phyloP scores from a whole-genome alignment of 2,797 vertebrate species.

The Brotula barbata region DNA sequence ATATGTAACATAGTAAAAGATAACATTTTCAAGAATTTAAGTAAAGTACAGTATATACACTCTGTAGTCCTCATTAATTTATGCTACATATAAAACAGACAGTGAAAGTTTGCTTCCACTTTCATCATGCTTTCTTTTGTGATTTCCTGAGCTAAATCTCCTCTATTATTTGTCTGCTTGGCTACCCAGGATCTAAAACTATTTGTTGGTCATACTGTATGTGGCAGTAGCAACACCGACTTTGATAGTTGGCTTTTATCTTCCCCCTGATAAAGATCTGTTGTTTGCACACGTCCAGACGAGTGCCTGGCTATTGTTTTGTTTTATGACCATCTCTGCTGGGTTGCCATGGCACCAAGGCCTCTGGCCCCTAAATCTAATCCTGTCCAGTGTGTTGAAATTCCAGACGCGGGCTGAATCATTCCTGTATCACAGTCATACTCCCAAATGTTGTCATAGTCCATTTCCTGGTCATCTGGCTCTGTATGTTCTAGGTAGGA shows the following conservation, averaged over 20 bases:
- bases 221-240: slow-evolving; percentile 41
- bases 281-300: slow-evolving; percentile 80
- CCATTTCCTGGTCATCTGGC: slow-evolving; percentile 84
- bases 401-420: slow-evolving; percentile 78
- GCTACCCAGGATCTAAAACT: slow-evolving; percentile 30
- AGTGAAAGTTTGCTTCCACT: slow-evolving; percentile 18
- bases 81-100: slow-evolving; percentile 64
- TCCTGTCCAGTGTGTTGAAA: slow-evolving; percentile 79
- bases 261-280: slow-evolving; percentile 77
- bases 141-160: slow-evolving; percentile 12
- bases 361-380: slow-evolving; percentile 76
- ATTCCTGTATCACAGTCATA: slow-evolving; percentile 73
- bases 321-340: slow-evolving; percentile 83
- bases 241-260: slow-evolving; percentile 52
- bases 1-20: slow-evolving; percentile 39
- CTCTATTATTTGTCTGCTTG: slow-evolving; percentile 26
- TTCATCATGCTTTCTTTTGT: slow-evolving; percentile 23
- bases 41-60: slow-evolving; percentile 37
- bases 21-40: slow-evolving; percentile 12
- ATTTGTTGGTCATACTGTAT: slow-evolving; percentile 55
- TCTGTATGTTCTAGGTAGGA: slow-evolving; percentile 80
- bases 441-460: slow-evolving; percentile 88
- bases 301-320: slow-evolving; percentile 72
- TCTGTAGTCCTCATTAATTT: slow-evolving; percentile 23
- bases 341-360: slow-evolving; percentile 76